Base-by-base conservation (phyloP, 2,797 vertebrate genomes). In the Clarias platycephalus region DNA sequence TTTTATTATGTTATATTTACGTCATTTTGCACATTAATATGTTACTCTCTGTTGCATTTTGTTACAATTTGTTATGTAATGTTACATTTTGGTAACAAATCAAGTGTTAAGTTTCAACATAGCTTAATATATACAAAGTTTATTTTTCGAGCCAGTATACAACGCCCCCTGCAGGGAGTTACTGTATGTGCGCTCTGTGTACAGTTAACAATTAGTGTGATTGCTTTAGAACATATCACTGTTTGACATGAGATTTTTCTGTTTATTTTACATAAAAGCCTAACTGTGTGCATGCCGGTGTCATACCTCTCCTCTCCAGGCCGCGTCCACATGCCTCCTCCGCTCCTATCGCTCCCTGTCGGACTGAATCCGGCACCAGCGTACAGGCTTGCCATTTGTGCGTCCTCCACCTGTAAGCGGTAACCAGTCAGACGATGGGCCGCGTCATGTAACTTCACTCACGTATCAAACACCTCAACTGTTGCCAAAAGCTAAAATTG, bases 331-430 rank as follows among this genome's bases (percentile, higher is more conserved):
- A 99, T 0, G 93, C 85, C 82, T 99, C 97, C 1, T 53, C 92
- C 0, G 93, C 90, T 88, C 94, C 96, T 0, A 78, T 89, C 49
- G 93, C 85, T 82, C 92, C 92, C 78, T 95, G 96, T 22, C 92
- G 92, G 85, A 97, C 92, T 0, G 95, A 94, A 10, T 96, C 96
- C 0, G 98, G 97, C 68, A 97, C 97, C 84, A 98, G 90, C 49
- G 94, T 90, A 60, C 98, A 99, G 37, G 92, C 92, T 86, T 95
- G 94, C 98, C 98, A 99, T 88, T 93, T 96, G 83, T 98, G 96
- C 13, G 90, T 92, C 89, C 90, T 95, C 98, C 98, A 99, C 70
- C 98, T 99, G 86, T 40, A 78, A 58, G 79, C 28, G 64, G 85
- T 53, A 88, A 26, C 76, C 7, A 89, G 40, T 63, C 53, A 67